Conservation (phyloP, 1,140 invertebrate species). For the honey bee (Apis mellifera) region DNA sequence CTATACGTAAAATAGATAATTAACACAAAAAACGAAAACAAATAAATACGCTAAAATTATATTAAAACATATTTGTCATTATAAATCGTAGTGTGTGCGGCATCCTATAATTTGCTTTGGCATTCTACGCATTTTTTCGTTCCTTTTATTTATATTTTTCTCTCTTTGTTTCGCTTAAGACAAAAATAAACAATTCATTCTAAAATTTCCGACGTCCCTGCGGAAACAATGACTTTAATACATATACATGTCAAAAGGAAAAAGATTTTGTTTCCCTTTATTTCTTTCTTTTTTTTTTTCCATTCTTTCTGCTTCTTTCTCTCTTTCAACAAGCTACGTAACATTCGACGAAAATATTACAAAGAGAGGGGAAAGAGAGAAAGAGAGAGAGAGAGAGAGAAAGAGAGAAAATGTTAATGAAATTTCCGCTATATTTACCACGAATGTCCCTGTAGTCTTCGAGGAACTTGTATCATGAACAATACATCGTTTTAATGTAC, state of each 20-base stretch:
- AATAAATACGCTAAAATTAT: conserved; percentile 57
- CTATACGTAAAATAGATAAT: conserved; percentile 28
- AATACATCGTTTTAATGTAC: conserved; percentile 7
- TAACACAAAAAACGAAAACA: conserved; percentile 41
- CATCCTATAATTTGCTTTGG: conserved; percentile 49
- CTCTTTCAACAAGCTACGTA: not conserved
- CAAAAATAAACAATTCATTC: conserved; percentile 11
- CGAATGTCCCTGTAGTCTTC: conserved; percentile 15
- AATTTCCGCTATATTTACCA: conserved; percentile 27
- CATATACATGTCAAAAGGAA: not conserved
- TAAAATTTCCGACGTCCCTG: not conserved
- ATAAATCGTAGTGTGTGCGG: conserved; percentile 37
- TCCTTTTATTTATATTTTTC: not conserved
- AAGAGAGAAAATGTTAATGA: conserved; percentile 13
- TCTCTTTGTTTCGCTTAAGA: not conserved
- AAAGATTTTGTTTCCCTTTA: not conserved
- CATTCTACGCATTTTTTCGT: conserved; percentile 31
- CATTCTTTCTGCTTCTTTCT: not conserved
- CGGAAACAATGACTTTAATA: not conserved
- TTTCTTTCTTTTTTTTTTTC: not conserved
- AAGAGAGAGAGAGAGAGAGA: too few species aligned
- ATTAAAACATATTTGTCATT: conserved; percentile 48
- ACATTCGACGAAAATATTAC: conserved; percentile 14
- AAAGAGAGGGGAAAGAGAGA: not conserved
- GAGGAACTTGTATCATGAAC: conserved; percentile 18